Conservation (phyloP, 2,888 invertebrate genomes). For the Alentia gelatinosa region DNA sequence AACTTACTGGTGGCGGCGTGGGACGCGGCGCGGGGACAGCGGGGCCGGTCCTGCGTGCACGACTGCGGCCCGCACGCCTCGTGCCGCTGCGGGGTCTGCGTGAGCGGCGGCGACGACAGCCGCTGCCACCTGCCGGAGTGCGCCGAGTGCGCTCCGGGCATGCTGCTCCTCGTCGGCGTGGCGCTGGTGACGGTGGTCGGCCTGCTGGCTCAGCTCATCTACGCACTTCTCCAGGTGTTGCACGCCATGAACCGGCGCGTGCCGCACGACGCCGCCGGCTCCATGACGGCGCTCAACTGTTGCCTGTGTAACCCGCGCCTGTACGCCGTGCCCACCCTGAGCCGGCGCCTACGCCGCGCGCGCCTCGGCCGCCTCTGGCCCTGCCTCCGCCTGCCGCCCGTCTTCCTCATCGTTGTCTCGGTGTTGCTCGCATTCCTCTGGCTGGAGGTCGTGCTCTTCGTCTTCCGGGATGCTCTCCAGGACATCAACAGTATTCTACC, state of each 20-base stretch:
- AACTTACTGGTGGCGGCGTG: conserved; percentile 66
- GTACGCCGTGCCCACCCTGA: conserved; percentile 55
- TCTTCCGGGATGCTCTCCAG: conserved; percentile 66
- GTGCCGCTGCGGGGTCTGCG: conserved; percentile 76
- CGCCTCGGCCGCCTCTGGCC: conserved; percentile 60
- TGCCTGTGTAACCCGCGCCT: conserved; percentile 73
- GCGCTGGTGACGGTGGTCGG: conserved; percentile 56
- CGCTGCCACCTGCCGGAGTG: conserved; percentile 72
- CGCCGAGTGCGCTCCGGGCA: conserved; percentile 67
- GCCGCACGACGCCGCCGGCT: conserved; percentile 65
- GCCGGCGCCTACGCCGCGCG: conserved; percentile 44
- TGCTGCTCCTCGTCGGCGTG: conserved; percentile 57
- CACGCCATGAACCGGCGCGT: conserved; percentile 67
- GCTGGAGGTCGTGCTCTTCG: conserved; percentile 56
- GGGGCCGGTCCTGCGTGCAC: conserved; percentile 73
- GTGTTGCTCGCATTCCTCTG: conserved; percentile 62
- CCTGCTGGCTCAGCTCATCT: conserved; percentile 66
- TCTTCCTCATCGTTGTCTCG: conserved; percentile 66
- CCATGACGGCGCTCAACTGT: conserved; percentile 69
- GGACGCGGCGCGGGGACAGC: conserved; percentile 64
- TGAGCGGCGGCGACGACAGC: conserved; percentile 67
- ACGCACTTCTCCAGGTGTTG: conserved; percentile 68
- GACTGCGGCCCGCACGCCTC: conserved; percentile 78
- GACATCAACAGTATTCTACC: conserved; percentile 68
- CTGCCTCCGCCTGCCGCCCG: conserved; percentile 69